Evolutionary conservation across 2,113 vertebrate species (phyloP), one percentile per base, ranked within the genome.

Genomic region (Boleophthalmus pectinirostris): DNA sequence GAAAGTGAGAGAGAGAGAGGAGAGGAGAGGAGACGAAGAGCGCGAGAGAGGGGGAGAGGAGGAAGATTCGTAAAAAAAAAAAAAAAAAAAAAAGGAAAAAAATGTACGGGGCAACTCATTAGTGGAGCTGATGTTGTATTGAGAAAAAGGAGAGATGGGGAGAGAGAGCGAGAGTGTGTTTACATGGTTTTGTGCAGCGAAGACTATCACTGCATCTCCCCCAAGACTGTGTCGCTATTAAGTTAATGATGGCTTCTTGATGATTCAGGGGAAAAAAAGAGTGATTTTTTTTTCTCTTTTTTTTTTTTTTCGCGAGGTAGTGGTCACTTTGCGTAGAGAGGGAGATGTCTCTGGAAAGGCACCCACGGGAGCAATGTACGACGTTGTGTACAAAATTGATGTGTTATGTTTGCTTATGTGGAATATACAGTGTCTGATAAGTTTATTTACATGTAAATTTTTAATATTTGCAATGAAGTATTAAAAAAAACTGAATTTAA

Each of bases 241-340:
- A 82, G 66, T 90, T 90, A 90, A 91, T 85, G 83, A 91, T 82
- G 89, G 75, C 72, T 81, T 85, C 88, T 82, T 88, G 86, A 90
- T 90, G 85, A 89, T 90, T 87, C 86, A 81, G 83, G 83, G 63
- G 75, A 66, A 82, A 66, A 85, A 86, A 70, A 80, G 82, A 43
- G 85, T 81, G 85, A 1, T 13, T 12, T 3, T 12, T 23, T 57
- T 57, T 57, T 57, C 2, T 21, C 1, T 21, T 13, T 88, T 85
- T 82, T 72, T 61, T 77, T 64, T 18, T 3, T 1, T 33, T 54
- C 24, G 23, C 3, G 23, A 88, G 82, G 85, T 70, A 77, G 79
- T 88, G 87, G 88, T 90, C 87, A 90, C 87, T 92, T 85, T 80
- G 76, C 69, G 81, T 80, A 60, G 74, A 81, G 25, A 65, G 25